Evolutionary conservation across 2,888 invertebrate species (phyloP).

Genomic region (Amiota minor): DNA sequence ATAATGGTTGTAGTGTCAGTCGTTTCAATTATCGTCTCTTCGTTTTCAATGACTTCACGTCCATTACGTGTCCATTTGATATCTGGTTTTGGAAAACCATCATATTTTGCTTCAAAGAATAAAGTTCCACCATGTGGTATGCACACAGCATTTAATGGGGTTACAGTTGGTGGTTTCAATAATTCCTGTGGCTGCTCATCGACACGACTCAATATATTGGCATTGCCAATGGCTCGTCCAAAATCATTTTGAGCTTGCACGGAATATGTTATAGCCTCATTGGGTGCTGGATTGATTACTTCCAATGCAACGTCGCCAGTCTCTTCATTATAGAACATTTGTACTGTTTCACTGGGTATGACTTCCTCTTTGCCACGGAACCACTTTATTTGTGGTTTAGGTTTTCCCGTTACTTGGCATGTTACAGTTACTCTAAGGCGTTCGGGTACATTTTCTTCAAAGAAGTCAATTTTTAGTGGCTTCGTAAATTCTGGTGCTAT

Average conservation of each 20-base stretch:
- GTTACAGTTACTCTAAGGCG: conserved; percentile 78
- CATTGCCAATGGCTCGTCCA: conserved; percentile 82
- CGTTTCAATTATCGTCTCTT: conserved; percentile 77
- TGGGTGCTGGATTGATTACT: conserved; percentile 78
- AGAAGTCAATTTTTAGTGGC: conserved; percentile 80
- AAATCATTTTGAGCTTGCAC: conserved; percentile 83
- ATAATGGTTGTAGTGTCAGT: conserved; percentile 80
- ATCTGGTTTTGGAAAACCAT: conserved; percentile 81
- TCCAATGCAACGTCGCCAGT: conserved; percentile 79
- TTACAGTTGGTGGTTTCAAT: conserved; percentile 82
- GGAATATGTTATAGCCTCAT: conserved; percentile 81
- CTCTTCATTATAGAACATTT: conserved; percentile 77
- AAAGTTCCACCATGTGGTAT: conserved; percentile 82
- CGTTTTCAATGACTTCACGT: conserved; percentile 80
- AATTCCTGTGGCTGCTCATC: conserved; percentile 70
- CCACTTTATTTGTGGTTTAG: conserved; percentile 83
- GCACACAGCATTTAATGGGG: conserved; percentile 84
- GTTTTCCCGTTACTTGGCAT: conserved; percentile 81
- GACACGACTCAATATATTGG: conserved; percentile 79
- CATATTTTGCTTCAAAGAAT: conserved; percentile 81
- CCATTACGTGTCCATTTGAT: conserved; percentile 91
- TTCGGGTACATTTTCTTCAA: conserved; percentile 74
- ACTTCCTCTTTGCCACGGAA: conserved; percentile 79
- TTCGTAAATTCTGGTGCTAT: conserved; percentile 79
- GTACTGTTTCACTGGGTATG: conserved; percentile 76